Evolutionary conservation across 2,113 vertebrate genomes (phyloP).

Genomic region (Uropsilus gracilis): DNA sequence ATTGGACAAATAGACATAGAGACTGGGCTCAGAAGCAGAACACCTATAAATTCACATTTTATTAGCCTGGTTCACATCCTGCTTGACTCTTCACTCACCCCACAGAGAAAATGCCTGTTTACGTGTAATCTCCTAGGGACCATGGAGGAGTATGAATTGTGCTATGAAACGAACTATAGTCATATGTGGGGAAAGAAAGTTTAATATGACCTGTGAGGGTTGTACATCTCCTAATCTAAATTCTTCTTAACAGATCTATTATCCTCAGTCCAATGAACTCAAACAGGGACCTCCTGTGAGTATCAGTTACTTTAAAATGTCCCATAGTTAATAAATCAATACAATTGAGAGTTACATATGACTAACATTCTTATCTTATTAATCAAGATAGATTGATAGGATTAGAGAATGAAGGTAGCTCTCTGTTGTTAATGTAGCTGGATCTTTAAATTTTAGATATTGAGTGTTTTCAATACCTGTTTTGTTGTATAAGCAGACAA

Average conservation of each 20-base stretch:
- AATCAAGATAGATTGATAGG: neutral
- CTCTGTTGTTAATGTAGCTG: neutral
- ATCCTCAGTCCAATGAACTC: conserved; percentile 18
- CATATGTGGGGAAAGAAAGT: conserved; percentile 14
- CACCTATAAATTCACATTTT: conserved; percentile 77
- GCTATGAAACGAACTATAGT: conserved; percentile 52
- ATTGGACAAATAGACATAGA: conserved; percentile 29
- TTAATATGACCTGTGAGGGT: conserved; percentile 68
- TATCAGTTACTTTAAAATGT: conserved; percentile 21
- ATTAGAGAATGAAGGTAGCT: neutral
- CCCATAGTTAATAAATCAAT: conserved; percentile 51
- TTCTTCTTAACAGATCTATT: conserved; percentile 50
- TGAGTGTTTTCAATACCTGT: neutral
- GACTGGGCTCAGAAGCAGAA: conserved; percentile 51
- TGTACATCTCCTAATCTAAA: conserved; percentile 60
- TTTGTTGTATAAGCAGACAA: conserved; percentile 8
- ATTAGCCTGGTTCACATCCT: conserved; percentile 77
- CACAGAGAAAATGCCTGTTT: conserved; percentile 70
- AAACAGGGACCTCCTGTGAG: conserved; percentile 46
- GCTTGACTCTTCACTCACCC: conserved; percentile 45
- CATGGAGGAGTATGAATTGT: conserved; percentile 47
- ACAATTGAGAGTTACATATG: neutral
- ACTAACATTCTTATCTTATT: neutral
- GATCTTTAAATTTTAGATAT: neutral
- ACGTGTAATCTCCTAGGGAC: conserved; percentile 60